Conservation (phyloP, 35 echinoderm and acorn worm species). For the Lytechinus variegatus region DNA sequence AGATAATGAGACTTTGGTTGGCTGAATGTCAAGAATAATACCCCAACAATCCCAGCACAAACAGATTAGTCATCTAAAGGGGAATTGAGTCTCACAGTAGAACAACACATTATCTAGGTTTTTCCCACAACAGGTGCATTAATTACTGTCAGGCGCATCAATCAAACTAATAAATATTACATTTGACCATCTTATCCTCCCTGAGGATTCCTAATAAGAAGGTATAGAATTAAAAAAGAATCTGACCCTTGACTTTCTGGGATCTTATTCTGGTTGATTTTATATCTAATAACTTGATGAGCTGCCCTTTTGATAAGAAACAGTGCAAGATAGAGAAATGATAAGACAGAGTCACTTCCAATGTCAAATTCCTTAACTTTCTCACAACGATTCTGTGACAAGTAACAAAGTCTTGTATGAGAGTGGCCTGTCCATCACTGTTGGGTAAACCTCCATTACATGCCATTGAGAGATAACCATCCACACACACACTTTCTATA, state of each 20-base stretch:
- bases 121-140: conserved; percentile 9
- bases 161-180: conserved; percentile 15
- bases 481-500: conserved; percentile 29
- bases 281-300: background rate
- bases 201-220: too few species aligned
- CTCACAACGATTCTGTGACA: background rate
- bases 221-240: too few species aligned
- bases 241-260: background rate
- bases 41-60: background rate
- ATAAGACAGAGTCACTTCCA: background rate
- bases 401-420: background rate
- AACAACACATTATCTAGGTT: background rate
- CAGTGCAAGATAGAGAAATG: background rate
- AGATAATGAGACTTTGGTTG: conserved; percentile 1
- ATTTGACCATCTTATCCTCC: background rate
- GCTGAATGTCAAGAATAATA: background rate
- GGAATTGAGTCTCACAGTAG: background rate
- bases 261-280: background rate
- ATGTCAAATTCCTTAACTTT: background rate
- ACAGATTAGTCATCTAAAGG: background rate
- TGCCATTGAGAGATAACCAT: conserved; percentile 54
- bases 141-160: background rate
- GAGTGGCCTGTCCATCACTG: conserved; percentile 43
- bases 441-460: conserved; percentile 58
- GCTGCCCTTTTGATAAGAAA: background rate